These are phyloP conservation scores for Diplodus sargus DNA, from an alignment of 2,797 vertebrate genomes.

Conservation along the genomic window DNA sequence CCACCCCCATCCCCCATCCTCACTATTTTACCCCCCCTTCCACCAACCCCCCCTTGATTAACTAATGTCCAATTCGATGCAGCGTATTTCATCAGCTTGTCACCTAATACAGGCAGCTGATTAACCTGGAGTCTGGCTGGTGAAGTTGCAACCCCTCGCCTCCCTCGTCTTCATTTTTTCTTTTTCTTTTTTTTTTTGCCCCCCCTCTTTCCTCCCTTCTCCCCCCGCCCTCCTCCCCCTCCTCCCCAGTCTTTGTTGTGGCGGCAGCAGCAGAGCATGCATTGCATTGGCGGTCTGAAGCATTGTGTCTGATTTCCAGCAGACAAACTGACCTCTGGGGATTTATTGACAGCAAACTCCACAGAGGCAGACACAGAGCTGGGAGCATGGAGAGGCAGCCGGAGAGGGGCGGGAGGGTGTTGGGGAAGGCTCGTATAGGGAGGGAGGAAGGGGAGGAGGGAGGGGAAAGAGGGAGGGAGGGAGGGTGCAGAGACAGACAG, in stretches of 20 bases:
- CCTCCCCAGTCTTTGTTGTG: conserved; percentile 89
- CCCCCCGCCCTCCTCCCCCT: conserved; percentile 30
- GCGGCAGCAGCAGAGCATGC: conserved; percentile 96
- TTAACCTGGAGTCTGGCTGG: conserved; percentile 94
- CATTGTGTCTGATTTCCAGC: conserved; percentile 99
- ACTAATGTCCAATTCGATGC: conserved; percentile 84
- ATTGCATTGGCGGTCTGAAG: conserved; percentile 95
- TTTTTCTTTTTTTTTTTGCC: conserved; percentile 13
- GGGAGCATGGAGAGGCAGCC: conserved; percentile 79
- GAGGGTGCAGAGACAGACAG: conserved; percentile 39
- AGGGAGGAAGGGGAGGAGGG: conserved; percentile 19
- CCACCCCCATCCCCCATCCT: conserved; percentile 77
- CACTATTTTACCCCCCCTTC: conserved; percentile 55
- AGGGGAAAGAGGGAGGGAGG: background rate
- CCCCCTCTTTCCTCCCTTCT: conserved; percentile 38
- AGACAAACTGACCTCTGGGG: conserved; percentile 99
- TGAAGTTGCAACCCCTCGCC: conserved; percentile 88
- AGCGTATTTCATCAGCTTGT: conserved; percentile 85
- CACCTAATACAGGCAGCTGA: conserved; percentile 98
- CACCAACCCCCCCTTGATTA: conserved; percentile 72
- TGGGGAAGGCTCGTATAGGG: conserved; percentile 55
- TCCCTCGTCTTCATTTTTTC: conserved; percentile 63
- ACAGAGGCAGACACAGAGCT: conserved; percentile 91
- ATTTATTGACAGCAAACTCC: conserved; percentile 99
- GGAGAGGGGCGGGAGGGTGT: conserved; percentile 66